Evolutionary conservation across 1,140 invertebrate genomes (phyloP), one percentile per base, ranked within the genome.

Genomic region (Globodera rostochiensis): DNA sequence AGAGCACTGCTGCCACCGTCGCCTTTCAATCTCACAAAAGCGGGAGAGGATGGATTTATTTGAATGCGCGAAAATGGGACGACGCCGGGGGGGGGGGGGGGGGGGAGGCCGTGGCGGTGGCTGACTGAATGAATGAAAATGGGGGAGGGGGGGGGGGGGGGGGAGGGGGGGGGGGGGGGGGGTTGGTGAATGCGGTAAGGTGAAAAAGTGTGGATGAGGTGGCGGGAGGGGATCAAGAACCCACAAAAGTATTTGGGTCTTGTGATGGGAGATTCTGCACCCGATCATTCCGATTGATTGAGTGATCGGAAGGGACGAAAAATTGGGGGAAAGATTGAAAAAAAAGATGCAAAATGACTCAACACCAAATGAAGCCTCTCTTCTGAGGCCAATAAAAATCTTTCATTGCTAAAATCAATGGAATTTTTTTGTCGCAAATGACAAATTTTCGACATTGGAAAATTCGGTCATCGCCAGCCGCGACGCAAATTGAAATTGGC

Each of bases 11-110:
- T 60, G 57, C 57, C 57, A 13, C 57, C 57, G 19, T 19, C 57
- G 15, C 57, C 57, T 15, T 19, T 19, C 57, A 60, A 60, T 60
- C 57, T 11, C 57, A 60, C 57, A 71, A 47, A 71, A 71, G 69
- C 69, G 69, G n/a, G 25, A 19, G 25, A 71, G 69, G 69, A 71
- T 71, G 69, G 69, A 71, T 71, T 71, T 71, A 71, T 71, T 71
- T 71, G 69, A 71, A 71, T 71, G 69, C 69, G 69, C 69, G 46
- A 36, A 47, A 71, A 71, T 71, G 69, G 25, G 69, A 71, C 69
- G 36, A 71, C 21, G 69, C 7, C 4, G 69, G 25, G 25, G 69
- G 15, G 46, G 21, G 21, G 69, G 21, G 46, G 69, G 69, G 69
- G 25, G 25, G 69, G 69, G 9, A n/a, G n/a, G 67, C 25, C 25